Conservation (phyloP, 2,888 invertebrate species). For the Drosophila mimica region DNA sequence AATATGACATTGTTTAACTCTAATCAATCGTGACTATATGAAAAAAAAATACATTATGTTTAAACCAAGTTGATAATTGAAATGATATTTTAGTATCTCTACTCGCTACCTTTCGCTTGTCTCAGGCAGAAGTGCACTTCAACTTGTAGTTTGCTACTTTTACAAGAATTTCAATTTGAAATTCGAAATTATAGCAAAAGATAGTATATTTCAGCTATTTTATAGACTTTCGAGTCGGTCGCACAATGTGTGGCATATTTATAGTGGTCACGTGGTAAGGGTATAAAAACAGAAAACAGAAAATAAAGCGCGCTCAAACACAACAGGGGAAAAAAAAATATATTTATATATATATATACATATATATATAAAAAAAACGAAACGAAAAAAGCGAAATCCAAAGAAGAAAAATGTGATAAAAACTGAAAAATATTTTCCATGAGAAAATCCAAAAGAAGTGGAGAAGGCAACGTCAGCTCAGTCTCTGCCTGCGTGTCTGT, state of each 20-base stretch:
- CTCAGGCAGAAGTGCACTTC: background rate
- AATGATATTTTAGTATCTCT: background rate
- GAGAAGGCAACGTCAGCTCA: slow-evolving; percentile 48
- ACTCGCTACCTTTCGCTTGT: background rate
- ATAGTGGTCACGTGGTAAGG: slow-evolving; percentile 26
- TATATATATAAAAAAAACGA: slow-evolving; percentile 32
- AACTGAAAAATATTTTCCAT: slow-evolving; percentile 83
- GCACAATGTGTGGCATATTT: slow-evolving; percentile 24
- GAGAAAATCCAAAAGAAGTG: slow-evolving; percentile 81
- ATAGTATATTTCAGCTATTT: background rate
- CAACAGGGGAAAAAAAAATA: slow-evolving; percentile 52
- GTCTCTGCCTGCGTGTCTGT: slow-evolving; percentile 22
- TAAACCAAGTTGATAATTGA: background rate
- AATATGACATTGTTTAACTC: background rate
- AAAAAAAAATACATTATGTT: background rate
- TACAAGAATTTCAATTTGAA: background rate
- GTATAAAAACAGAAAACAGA: slow-evolving; percentile 55
- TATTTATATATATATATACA: background rate
- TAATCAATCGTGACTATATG: background rate
- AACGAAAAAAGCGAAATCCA: slow-evolving; percentile 70
- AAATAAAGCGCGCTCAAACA: slow-evolving; percentile 59
- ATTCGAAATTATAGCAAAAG: background rate
- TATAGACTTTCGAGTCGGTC: background rate
- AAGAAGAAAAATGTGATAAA: slow-evolving; percentile 81
- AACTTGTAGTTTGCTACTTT: background rate